Conservation (phyloP, 2,888 invertebrate genomes). For the Mylabris sibirica region DNA sequence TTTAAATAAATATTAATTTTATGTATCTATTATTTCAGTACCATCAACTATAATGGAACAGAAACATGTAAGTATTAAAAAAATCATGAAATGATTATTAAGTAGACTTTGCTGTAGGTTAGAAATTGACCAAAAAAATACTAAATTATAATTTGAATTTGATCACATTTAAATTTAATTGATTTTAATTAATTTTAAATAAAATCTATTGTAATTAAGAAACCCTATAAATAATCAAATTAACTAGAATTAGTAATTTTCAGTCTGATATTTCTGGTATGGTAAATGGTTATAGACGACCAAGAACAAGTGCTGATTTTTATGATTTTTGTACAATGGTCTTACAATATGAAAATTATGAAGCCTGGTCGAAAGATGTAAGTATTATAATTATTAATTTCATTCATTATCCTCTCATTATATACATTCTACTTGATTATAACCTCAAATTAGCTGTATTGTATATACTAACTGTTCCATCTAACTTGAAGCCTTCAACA, state of each 20-base stretch:
- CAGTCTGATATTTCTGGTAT: conserved; percentile 46
- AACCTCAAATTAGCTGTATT: neutral
- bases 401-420: too few species aligned
- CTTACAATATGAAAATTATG: conserved; percentile 65
- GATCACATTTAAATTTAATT: conserved; percentile 47
- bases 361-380: conserved; percentile 61
- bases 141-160: neutral
- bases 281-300: conserved; percentile 48
- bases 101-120: conserved; percentile 22
- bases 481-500: too few species aligned
- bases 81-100: neutral
- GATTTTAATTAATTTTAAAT: neutral
- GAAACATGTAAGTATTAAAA: conserved; percentile 49
- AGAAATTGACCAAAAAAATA: conserved; percentile 29
- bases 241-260: conserved; percentile 28
- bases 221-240: neutral
- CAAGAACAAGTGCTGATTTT: conserved; percentile 64
- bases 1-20: conserved; percentile 32
- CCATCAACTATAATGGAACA: conserved; percentile 50
- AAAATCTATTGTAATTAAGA: neutral
- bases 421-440: neutral
- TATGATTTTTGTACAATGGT: conserved; percentile 65
- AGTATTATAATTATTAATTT: conserved; percentile 33
- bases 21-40: conserved; percentile 42
- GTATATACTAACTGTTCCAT: neutral